These are phyloP conservation scores for Pocillopora verrucosa DNA, from an alignment of 64 coral and sea anemone genomes.

Conservation along the genomic window DNA sequence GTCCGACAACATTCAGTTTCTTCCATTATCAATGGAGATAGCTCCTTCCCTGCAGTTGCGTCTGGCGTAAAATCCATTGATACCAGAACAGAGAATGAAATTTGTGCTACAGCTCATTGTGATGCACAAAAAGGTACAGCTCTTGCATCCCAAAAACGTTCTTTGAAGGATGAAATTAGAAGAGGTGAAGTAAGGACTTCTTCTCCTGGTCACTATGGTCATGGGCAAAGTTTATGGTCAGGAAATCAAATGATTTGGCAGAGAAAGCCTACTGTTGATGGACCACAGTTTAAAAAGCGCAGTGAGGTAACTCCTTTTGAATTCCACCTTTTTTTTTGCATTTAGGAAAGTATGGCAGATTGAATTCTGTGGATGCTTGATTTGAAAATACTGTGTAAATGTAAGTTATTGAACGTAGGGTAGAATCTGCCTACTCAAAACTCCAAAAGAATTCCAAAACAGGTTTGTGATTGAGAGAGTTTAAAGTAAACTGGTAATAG, in stretches of 20 bases:
- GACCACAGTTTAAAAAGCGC: conserved; percentile 56
- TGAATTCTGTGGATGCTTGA: background rate
- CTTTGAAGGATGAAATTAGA: background rate
- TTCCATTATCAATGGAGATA: background rate
- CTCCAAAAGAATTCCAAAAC: no score
- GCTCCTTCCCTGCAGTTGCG: background rate
- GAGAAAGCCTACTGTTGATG: conserved; percentile 40
- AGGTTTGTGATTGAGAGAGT: no score
- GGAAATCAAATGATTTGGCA: background rate
- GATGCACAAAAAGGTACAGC: background rate
- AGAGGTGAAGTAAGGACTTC: background rate
- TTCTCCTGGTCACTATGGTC: background rate
- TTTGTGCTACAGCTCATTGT: background rate
- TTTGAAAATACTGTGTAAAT: no score
- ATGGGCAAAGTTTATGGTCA: background rate
- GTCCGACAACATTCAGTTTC: background rate
- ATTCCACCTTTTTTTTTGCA: background rate
- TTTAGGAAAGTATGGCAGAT: background rate
- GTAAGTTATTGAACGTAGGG: no score
- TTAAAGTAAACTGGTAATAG: no score
- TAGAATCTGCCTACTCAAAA: no score
- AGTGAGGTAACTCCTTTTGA: conserved; percentile 39
- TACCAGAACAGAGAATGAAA: background rate
- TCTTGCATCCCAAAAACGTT: background rate
- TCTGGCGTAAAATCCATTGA: background rate